phyloP scores from a whole-genome alignment of 2,797 vertebrate genomes.

The Periparus ater region DNA sequence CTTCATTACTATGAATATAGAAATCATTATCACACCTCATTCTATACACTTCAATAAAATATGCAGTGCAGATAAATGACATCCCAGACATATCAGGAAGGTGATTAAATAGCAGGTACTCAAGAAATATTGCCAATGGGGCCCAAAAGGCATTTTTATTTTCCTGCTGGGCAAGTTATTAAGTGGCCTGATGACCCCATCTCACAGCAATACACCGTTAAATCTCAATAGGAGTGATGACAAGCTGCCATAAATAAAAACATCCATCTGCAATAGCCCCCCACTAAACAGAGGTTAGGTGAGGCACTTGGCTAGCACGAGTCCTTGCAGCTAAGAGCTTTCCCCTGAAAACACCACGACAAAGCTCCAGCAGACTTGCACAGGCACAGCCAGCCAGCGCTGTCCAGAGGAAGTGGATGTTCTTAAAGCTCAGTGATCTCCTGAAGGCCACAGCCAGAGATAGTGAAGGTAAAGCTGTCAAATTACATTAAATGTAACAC shows the following conservation, averaged over 20 bases:
- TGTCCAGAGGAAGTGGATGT: background rate
- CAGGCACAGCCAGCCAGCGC: background rate
- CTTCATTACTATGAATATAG: constrained; percentile 54
- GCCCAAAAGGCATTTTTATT: constrained; percentile 46
- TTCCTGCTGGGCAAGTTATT: constrained; percentile 33
- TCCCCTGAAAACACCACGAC: accelerated
- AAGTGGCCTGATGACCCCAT: constrained; percentile 26
- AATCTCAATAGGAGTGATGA: constrained; percentile 7
- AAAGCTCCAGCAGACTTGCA: background rate
- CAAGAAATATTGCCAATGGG: constrained; percentile 23
- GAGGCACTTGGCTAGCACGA: background rate
- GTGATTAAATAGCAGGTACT: constrained; percentile 40
- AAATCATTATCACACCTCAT: constrained; percentile 63
- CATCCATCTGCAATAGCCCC: background rate
- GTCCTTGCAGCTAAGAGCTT: background rate
- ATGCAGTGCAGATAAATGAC: constrained; percentile 16
- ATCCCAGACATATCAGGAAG: background rate
- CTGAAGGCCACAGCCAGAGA: background rate
- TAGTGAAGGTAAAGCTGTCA: background rate
- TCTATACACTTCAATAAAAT: constrained; percentile 46
- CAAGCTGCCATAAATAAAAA: constrained; percentile 52
- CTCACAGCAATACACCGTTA: background rate
- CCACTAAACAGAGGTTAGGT: background rate
- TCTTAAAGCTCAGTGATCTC: background rate
- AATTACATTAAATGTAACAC: background rate